Evolutionary conservation across 2,797 vertebrate genomes (phyloP), one percentile per base, ranked within the genome.

Genomic region (Pseudomugil gertrudae): DNA sequence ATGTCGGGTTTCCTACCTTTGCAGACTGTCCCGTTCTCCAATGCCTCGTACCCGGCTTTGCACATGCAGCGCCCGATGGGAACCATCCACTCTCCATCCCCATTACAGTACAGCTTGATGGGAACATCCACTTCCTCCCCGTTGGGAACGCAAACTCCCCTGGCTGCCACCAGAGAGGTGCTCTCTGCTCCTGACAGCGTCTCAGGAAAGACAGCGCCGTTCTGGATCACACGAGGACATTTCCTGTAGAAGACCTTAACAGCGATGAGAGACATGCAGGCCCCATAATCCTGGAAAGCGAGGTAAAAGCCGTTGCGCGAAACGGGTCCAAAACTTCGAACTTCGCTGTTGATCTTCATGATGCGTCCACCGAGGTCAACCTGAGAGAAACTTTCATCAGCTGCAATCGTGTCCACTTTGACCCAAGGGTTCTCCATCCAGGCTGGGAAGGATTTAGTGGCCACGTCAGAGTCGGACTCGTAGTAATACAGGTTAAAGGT

Each of bases 371-470:
- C 97, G 0, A 99, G 90, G 66, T 99, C 97, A 48, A 99, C 97
- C 92, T 98, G 96, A 0, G 97, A 99, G 91, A 99, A 99, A 86
- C 97, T 98, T 89, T 99, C 97, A 0, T 99, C 97, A 0, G 97
- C 97, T 0, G 97, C 97, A 0, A 99, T 98, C 0, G 97, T 99
- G 92, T 99, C 97, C 78, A 99, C 97, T 67, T 99, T 99, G 80
- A 95, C 92, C 97, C 97, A 99, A 0, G 97, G 97, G 9, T 98
- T 99, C 90, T 99, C 97, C 97, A 98, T 98, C 97, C 97, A 99
- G 65, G 90, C 79, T 0, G 97, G 97, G 58, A 93, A 95, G 1
- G 89, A 92, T 77, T 95, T 96, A 8, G 94, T 96, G 79, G 95
- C 97, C 0, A 87, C 90, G 84, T 98, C 97, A 0, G 87, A 91